Evolutionary conservation across 92 coral and sea anemone genomes (phyloP), one percentile per base, ranked within the genome.

Genomic region (Parazoanthus swiftii): DNA sequence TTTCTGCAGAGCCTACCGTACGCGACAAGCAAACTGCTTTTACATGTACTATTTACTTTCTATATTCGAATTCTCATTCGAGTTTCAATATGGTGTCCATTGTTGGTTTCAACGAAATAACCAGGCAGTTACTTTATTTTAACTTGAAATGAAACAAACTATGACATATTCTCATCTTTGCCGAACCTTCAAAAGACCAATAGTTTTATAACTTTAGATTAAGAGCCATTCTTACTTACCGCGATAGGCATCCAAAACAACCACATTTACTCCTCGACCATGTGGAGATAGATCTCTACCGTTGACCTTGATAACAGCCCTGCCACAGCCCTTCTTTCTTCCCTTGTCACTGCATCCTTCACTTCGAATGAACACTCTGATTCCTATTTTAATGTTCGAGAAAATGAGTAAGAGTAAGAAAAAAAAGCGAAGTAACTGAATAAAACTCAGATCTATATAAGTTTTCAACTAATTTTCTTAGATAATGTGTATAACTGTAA

Each of bases 231-330:
- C 50, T 36, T 39, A 3, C 79, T 56, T 50, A 89, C 91, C 91
- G 1, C 85, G 78, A 25, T 85, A 77, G 7, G 86, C 37, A 79
- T 89, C 85, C 66, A 89, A 8, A 23, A 89, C 89, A 26, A 89
- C 91, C 48, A 79, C 35, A 39, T 85, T 89, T 1, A 85, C 39
- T 18, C 91, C 91, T 23, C 89, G 66, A 25, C 82, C 82, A 63
- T 85, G 87, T 33, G 42, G 75, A 18, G 91, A 86, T 11, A 66
- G 81, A 23, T 89, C 89, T 70, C 83, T 67, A 0, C 91, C 91
- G 82, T 89, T 89, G 9, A 89, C 82, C 67, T 51, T 85, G 83
- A 89, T 89, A 16, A 77, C 86, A 29, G 91, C 91, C 33, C 63
- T 73, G 77, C 89, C 91, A 77, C 91, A 89, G 2, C 74, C 77